These are phyloP conservation scores for Eupithecia dodoneata DNA, from an alignment of 2,888 invertebrate genomes.

Conservation along the genomic window DNA sequence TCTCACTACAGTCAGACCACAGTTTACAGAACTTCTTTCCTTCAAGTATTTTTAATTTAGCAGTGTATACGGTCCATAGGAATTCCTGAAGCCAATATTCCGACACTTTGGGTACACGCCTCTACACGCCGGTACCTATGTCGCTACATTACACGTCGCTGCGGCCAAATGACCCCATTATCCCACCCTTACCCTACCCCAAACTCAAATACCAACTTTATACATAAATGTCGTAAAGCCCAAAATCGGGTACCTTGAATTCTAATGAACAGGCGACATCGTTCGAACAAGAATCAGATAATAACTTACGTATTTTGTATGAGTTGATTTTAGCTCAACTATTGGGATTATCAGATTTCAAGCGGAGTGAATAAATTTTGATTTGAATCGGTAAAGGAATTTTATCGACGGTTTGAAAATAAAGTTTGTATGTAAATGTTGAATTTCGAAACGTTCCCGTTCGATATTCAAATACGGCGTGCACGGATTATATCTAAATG, in stretches of 20 bases:
- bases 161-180: constrained; percentile 76
- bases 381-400: constrained; percentile 50
- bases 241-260: constrained; percentile 50
- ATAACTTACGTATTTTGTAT: constrained; percentile 69
- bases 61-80: constrained; percentile 59
- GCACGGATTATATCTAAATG: constrained; percentile 39
- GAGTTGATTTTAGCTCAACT: constrained; percentile 64
- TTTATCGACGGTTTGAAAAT: constrained; percentile 48
- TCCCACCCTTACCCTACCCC: constrained; percentile 61
- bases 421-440: constrained; percentile 45
- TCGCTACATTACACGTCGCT: constrained; percentile 65
- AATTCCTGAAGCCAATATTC: constrained; percentile 71
- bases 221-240: constrained; percentile 50
- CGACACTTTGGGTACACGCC: constrained; percentile 69
- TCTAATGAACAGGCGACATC: constrained; percentile 66
- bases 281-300: constrained; percentile 66
- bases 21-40: not conserved
- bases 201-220: constrained; percentile 62
- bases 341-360: constrained; percentile 62
- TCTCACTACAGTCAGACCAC: not conserved
- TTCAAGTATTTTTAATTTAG: constrained; percentile 21
- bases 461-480: constrained; percentile 46
- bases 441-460: constrained; percentile 42
- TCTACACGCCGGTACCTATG: constrained; percentile 60
- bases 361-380: constrained; percentile 56